Evolutionary conservation across 2,888 invertebrate genomes (phyloP).

Genomic region (Limnephilus rhombicus): DNA sequence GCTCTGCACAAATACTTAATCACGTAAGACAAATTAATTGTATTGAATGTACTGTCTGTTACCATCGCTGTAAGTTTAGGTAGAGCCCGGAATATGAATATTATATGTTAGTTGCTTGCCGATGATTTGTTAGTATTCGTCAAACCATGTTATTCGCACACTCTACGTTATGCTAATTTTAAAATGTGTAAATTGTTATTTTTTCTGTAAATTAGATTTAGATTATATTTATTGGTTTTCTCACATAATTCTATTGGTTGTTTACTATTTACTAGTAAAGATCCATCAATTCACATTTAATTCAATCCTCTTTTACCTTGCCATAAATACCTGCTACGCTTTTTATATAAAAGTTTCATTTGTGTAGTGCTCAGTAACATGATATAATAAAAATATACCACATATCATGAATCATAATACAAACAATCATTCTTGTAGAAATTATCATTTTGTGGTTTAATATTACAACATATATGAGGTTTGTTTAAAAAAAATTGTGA

Average conservation of each 20-base stretch:
- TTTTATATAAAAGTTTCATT: not conserved
- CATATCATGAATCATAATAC: not conserved
- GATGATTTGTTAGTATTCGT: slow-evolving; percentile 44
- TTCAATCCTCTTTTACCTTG: not conserved
- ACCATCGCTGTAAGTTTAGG: not conserved
- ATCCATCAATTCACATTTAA: not conserved
- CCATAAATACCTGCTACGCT: not conserved
- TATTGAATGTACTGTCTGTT: slow-evolving; percentile 32
- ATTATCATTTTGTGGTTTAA: not conserved
- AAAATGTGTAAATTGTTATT: slow-evolving; percentile 37
- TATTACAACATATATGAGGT: not conserved
- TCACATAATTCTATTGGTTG: not conserved
- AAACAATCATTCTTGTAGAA: not conserved
- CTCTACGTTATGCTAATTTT: slow-evolving; percentile 43
- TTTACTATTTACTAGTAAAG: not conserved
- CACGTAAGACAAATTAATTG: slow-evolving; percentile 24
- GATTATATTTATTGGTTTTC: slow-evolving; percentile 5
- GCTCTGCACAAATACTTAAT: slow-evolving; percentile 31
- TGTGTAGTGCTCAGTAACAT: not conserved
- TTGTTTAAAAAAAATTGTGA: too few species aligned
- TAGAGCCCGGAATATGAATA: slow-evolving; percentile 28
- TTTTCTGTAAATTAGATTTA: slow-evolving; percentile 43
- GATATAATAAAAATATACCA: too few species aligned
- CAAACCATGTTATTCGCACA: slow-evolving; percentile 47
- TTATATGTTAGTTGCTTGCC: slow-evolving; percentile 34